Evolutionary conservation across 2,113 vertebrate species (phyloP), one percentile per base, ranked within the genome.

Genomic region (Edolisoma coerulescens): DNA sequence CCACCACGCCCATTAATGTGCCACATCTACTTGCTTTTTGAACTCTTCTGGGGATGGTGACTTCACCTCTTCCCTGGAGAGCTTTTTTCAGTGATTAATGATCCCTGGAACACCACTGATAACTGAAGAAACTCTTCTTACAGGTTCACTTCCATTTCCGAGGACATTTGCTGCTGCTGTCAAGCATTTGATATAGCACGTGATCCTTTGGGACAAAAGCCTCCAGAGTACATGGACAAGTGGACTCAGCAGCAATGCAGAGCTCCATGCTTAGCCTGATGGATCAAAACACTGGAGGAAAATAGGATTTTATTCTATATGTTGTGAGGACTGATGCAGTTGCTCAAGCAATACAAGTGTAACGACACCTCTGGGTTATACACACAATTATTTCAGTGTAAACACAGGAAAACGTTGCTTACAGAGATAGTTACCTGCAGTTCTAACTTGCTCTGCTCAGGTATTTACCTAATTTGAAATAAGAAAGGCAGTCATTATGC

Each of bases 161-260:
- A 42, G 20, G 26, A 10, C 2, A 23, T 82, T 91, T 67, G 10
- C 24, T 71, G 70, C 37, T 76, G 12, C 47, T 75, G 18, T 32
- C 27, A 35, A n/a, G 23, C 6, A 8, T 68, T 44, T 57, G 6
- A 12, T 11, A 6, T 0, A 33, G 17, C 39, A 27, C 1, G 0
- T 3, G 7, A 32, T 12, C 41, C 39, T 54, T 37, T 47, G 45
- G 21, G 49, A 60, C 6, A 79, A 71, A 84, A 71, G 0, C 11
- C 22, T 33, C 27, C 39, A 32, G 27, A 42, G 27, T 1, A 10
- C 6, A 23, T 15, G 33, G 39, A 10, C 11, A 80, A 61, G 14
- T 33, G 22, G 16, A 47, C 65, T 28, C 68, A 88, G 63, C 22
- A 90, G 24, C 41, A 49, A 15, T 14, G 20, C 3, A 3, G 9